phyloP scores from a whole-genome alignment of 2,888 invertebrate genomes.

The Sisyra nigra region DNA sequence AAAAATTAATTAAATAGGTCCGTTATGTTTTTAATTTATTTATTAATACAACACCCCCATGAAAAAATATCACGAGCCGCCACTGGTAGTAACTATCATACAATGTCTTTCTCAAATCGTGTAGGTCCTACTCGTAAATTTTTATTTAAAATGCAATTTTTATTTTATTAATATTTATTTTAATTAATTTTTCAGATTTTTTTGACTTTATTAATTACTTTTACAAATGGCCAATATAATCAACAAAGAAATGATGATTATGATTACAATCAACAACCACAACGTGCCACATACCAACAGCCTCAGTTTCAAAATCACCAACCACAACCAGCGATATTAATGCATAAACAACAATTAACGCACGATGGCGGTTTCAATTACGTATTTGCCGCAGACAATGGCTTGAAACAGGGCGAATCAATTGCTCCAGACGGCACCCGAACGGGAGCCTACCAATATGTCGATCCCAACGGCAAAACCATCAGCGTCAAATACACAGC shows the following conservation, averaged over 20 bases:
- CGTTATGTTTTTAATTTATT: too few relatives aligned
- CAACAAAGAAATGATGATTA: too few relatives aligned
- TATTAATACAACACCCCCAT: too few relatives aligned
- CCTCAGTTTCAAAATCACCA: constrained; percentile 10
- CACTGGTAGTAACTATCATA: too few relatives aligned
- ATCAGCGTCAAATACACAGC: constrained; percentile 37
- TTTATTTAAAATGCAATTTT: too few relatives aligned
- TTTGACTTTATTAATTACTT: constrained; percentile 1
- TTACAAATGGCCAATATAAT: background rate
- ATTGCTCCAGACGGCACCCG: constrained; percentile 51
- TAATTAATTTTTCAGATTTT: background rate
- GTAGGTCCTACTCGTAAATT: too few relatives aligned
- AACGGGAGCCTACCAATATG: constrained; percentile 45
- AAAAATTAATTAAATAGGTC: too few relatives aligned
- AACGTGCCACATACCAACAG: constrained; percentile 12
- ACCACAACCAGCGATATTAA: constrained; percentile 33
- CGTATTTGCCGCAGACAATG: constrained; percentile 52
- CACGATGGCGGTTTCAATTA: constrained; percentile 52
- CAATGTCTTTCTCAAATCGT: too few relatives aligned
- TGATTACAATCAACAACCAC: constrained; percentile 2
- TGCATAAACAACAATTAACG: constrained; percentile 44
- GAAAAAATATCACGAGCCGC: too few relatives aligned
- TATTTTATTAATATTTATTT: too few relatives aligned
- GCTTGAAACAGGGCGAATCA: constrained; percentile 44
- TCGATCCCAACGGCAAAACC: constrained; percentile 46